Percentiles rank a stretch among this genome's conserved stretches.
These are phyloP conservation scores for Hydrotaea cyrtoneurina DNA, from an alignment of 2,888 invertebrate genomes.

Conservation along the genomic window DNA sequence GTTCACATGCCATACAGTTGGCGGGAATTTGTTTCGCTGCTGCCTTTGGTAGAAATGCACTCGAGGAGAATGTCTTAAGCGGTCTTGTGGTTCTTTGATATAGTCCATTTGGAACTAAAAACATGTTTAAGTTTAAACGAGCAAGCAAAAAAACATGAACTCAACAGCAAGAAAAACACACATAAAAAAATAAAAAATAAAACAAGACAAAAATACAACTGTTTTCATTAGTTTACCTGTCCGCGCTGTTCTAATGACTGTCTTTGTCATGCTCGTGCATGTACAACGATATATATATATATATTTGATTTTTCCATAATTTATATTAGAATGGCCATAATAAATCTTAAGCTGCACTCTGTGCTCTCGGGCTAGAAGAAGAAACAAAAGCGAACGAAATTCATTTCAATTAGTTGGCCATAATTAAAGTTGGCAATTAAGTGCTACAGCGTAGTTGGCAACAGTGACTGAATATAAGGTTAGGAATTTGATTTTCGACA, in stretches of 20 bases:
- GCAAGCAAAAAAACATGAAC: not conserved
- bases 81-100: conserved; percentile 43
- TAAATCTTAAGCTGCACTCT: not conserved
- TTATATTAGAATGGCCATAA: conserved; percentile 23
- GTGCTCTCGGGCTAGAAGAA: not conserved
- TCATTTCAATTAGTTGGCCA: not conserved
- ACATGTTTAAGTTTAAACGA: conserved; percentile 20
- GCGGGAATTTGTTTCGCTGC: too few relatives aligned
- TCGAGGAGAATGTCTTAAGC: conserved; percentile 41
- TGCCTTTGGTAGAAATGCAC: conserved; percentile 7
- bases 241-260: not conserved
- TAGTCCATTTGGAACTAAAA: not conserved
- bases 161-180: not conserved
- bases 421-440: too few relatives aligned
- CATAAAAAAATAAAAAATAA: too few relatives aligned
- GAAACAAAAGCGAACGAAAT: not conserved
- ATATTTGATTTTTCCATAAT: not conserved
- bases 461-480: too few relatives aligned
- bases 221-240: conserved; percentile 22
- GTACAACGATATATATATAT: not conserved
- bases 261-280: not conserved
- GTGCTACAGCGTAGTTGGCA: too few relatives aligned
- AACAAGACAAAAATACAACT: not conserved
- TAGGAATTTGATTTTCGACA: too few relatives aligned
- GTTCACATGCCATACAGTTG: conserved; percentile 25